Conservation (phyloP, 2,888 invertebrate species). For the Griposia aprilina region DNA sequence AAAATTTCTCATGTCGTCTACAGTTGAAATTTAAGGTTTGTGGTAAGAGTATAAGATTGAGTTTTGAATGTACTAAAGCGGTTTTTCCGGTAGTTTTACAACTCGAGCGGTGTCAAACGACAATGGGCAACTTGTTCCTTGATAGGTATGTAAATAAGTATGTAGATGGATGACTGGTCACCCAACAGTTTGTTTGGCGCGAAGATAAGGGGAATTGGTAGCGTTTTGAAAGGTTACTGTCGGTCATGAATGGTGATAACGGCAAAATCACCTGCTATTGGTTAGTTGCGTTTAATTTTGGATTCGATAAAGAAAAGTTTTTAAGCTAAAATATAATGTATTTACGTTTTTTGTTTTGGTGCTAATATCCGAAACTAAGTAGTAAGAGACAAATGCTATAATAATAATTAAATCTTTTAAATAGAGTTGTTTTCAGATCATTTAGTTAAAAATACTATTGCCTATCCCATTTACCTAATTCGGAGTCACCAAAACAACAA, state of each 20-base stretch:
- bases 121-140: constrained; percentile 87
- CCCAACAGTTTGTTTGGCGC: constrained; percentile 80
- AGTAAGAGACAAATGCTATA: too few relatives aligned
- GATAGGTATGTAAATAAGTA: constrained; percentile 89
- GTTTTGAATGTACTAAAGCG: constrained; percentile 64
- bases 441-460: neutral
- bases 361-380: neutral
- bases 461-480: too few relatives aligned
- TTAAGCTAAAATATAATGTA: neutral
- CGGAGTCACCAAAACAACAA: neutral
- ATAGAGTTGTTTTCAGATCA: too few relatives aligned
- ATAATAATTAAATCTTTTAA: too few relatives aligned
- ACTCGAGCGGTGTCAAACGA: constrained; percentile 80
- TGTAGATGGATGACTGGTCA: constrained; percentile 88
- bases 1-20: constrained; percentile 73
- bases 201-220: constrained; percentile 75
- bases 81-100: constrained; percentile 87
- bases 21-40: constrained; percentile 61
- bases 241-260: constrained; percentile 66
- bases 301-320: neutral
- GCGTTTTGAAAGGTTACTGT: constrained; percentile 66
- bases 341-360: neutral
- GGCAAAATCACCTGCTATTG: constrained; percentile 49
- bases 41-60: constrained; percentile 56
- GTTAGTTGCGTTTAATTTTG: constrained; percentile 11